These are phyloP conservation scores for Tachystola acroxantha DNA, from an alignment of 2,888 invertebrate species.

Conservation along the genomic window DNA sequence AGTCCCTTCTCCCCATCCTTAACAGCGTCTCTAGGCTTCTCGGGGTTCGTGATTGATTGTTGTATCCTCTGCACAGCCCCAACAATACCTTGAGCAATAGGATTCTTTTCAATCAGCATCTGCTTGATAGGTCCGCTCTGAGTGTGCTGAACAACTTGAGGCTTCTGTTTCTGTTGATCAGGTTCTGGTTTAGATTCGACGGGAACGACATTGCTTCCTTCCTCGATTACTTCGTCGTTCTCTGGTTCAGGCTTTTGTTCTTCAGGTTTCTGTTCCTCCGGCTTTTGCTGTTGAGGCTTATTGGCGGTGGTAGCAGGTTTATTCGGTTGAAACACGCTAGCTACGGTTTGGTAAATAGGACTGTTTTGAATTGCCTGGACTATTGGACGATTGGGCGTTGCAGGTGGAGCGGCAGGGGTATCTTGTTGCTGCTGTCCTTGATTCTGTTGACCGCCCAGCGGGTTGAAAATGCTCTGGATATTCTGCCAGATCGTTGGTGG, in stretches of 20 bases:
- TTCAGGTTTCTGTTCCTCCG: constrained; percentile 9
- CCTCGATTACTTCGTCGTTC: constrained; percentile 10
- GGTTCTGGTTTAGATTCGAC: constrained; percentile 8
- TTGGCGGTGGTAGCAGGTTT: constrained; percentile 11
- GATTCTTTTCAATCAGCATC: constrained; percentile 38
- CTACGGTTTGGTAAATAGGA: constrained; percentile 31
- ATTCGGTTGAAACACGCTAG: constrained; percentile 17
- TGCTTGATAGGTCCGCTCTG: constrained; percentile 33
- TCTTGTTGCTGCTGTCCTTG: constrained; percentile 21
- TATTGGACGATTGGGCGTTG: constrained; percentile 30
- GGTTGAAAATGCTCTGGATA: constrained; percentile 16
- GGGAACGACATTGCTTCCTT: constrained; percentile 20
- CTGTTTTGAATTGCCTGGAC: constrained; percentile 38
- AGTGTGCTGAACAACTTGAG: constrained; percentile 11
- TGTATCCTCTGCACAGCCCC: constrained; percentile 41
- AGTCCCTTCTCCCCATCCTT: constrained; percentile 9
- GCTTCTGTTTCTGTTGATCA: constrained; percentile 12
- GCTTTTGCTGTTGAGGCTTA: constrained; percentile 12
- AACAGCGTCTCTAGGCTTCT: constrained; percentile 37
- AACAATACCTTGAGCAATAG: constrained; percentile 39
- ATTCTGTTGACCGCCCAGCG: neutral
- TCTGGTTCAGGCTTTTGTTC: constrained; percentile 9
- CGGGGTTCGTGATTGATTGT: constrained; percentile 31
- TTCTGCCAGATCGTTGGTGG: constrained; percentile 17
- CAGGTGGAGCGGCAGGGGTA: constrained; percentile 15